Base-by-base conservation (phyloP, 1,140 invertebrate genomes). In the Eurosta solidaginis region DNA sequence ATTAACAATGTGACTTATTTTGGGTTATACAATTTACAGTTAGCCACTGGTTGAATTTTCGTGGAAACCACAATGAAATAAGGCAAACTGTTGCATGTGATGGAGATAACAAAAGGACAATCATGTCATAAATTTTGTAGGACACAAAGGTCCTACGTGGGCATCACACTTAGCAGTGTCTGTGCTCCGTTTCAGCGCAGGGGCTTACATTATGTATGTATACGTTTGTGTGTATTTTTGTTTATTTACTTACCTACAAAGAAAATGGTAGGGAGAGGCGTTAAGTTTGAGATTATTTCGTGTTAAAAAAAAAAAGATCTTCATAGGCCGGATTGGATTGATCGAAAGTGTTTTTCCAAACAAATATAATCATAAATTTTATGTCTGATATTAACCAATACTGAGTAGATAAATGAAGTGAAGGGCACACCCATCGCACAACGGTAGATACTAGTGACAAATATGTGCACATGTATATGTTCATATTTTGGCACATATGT, bases 11-110 rank as follows among this genome's bases (percentile, higher is more conserved):
- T 40, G 59, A 7, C 59, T 68, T 40, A 40, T 68, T 40, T n/a
- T 20, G 33, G 59, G n/a, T 20, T 14, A 9, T 40, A 33, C 59
- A 20, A 68, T 68, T 68, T 68, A 68, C 59, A 68, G 59, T 68
- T 68, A 68, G 36, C n/a, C 33, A 68, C 59, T 40, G 59, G 59
- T 68, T 68, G 59, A 68, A 20, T 68, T 68, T 68, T 68, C 59
- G 59, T 68, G 59, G 59, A 68, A 68, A 20, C 14, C 20, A 3
- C 59, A 20, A 5, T 42, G 4, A 49, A 49, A 49, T 22, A 52
- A 52, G 36, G 4, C 4, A n/a, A 40, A 68, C 27, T 17, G 7
- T n/a, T 68, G 59, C 9, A 6, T 63, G 27, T 29, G 6, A 42
- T 1, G 27, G 17, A 68, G 59, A 68, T 68, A 68, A 68, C 59